Evolutionary conservation across 2,113 vertebrate species (phyloP).

Genomic region (Pithys albifrons): DNA sequence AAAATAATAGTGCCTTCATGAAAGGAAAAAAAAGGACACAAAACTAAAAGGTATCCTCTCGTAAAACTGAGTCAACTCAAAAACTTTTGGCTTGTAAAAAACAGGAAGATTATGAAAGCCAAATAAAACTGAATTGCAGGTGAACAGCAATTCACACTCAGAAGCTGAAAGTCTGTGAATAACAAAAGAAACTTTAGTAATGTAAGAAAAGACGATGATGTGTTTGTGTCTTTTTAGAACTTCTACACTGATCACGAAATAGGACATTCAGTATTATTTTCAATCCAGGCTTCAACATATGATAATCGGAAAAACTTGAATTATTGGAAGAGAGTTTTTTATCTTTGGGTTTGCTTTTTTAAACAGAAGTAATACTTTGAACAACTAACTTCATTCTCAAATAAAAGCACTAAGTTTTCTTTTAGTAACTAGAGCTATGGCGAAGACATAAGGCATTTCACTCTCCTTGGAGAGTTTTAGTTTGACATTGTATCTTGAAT

Average conservation of each 20-base stretch:
- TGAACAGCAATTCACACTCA: neutral
- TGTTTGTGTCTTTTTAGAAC: neutral
- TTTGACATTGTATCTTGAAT: neutral
- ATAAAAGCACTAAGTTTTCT: neutral
- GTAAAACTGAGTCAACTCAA: neutral
- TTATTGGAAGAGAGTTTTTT: neutral
- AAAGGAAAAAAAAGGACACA: neutral
- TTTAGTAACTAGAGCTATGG: neutral
- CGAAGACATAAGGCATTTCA: neutral
- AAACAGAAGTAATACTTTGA: neutral
- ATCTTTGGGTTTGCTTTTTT: neutral
- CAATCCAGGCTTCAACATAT: neutral
- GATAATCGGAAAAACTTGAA: neutral
- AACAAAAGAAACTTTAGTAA: neutral
- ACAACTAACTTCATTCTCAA: neutral
- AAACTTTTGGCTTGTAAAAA: neutral
- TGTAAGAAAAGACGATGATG: rapidly evolving
- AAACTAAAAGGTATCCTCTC: rapidly evolving
- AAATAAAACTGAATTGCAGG: neutral
- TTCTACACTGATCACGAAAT: neutral
- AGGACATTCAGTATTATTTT: neutral
- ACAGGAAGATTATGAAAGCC: neutral
- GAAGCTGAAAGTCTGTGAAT: neutral
- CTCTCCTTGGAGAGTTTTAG: neutral
- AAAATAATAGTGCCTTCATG: neutral